Evolutionary conservation across 2,797 vertebrate species (phyloP).

Genomic region (Odontamblyopus lacepedii): DNA sequence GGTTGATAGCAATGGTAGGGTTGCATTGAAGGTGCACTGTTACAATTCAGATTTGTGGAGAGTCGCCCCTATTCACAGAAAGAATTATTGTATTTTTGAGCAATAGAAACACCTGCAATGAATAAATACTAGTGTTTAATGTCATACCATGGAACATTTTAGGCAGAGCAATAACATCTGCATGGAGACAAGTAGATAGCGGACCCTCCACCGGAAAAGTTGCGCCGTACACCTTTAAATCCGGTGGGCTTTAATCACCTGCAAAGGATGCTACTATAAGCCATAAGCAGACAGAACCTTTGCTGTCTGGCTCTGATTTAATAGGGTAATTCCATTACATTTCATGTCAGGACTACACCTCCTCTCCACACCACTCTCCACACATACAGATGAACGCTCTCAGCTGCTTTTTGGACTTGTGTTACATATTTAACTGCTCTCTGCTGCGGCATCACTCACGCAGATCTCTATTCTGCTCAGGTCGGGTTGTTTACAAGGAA

Average conservation of each 20-base stretch:
- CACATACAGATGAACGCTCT: background rate
- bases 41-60: too few relatives aligned
- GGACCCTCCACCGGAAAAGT: too few relatives aligned
- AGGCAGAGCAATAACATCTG: too few relatives aligned
- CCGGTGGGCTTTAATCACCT: conserved; percentile 18
- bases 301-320: conserved; percentile 11
- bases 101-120: too few relatives aligned
- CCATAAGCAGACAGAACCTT: conserved; percentile 6
- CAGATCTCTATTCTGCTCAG: conserved; percentile 6
- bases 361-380: background rate
- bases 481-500: background rate
- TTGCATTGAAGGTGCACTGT: background rate
- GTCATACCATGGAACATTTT: too few relatives aligned
- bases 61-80: too few relatives aligned
- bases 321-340: conserved; percentile 8
- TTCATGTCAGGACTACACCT: conserved; percentile 8
- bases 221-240: background rate
- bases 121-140: too few relatives aligned
- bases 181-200: too few relatives aligned
- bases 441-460: conserved; percentile 17
- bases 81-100: too few relatives aligned
- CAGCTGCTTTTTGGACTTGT: background rate
- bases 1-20: conserved; percentile 6
- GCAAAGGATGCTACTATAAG: conserved; percentile 14
- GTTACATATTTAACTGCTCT: conserved; percentile 9